phyloP scores from a whole-genome alignment of 2,888 invertebrate species.

The Xylota segnis region DNA sequence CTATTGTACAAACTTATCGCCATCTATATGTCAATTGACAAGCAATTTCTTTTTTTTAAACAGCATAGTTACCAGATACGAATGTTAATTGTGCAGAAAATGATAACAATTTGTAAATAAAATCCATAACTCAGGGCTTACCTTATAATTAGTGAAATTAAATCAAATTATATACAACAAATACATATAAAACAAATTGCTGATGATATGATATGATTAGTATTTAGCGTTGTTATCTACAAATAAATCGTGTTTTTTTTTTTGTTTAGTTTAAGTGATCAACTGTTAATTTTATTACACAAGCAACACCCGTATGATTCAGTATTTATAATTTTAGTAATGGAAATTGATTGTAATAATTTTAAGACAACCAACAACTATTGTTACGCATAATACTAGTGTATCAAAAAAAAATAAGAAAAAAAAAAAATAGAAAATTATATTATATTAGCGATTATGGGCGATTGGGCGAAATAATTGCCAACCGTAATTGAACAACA shows the following conservation, averaged over 20 bases:
- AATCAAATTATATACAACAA: constrained; percentile 49
- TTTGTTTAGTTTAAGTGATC: constrained; percentile 33
- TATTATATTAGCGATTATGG: constrained; percentile 48
- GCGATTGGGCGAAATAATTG: constrained; percentile 15
- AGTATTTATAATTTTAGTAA: constrained; percentile 50
- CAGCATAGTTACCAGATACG: constrained; percentile 16
- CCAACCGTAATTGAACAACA: constrained; percentile 54
- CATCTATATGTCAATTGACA: constrained; percentile 66
- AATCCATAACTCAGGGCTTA: constrained; percentile 73
- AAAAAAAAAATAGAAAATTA: constrained; percentile 53
- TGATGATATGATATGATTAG: constrained; percentile 47
- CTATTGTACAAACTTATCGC: constrained; percentile 3
- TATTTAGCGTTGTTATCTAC: constrained; percentile 47
- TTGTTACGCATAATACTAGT: constrained; percentile 3
- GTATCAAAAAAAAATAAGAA: not conserved
- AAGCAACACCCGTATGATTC: constrained; percentile 19
- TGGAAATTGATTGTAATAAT: constrained; percentile 20
- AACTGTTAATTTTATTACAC: constrained; percentile 56
- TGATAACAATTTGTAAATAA: constrained; percentile 49
- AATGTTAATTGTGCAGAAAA: constrained; percentile 28
- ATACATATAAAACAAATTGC: constrained; percentile 26
- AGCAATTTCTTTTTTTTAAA: constrained; percentile 49
- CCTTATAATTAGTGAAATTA: constrained; percentile 72
- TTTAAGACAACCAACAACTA: constrained; percentile 21
- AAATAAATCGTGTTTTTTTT: constrained; percentile 16